phyloP scores from a whole-genome alignment of 2,888 invertebrate genomes.

The Hartigia nigra region DNA sequence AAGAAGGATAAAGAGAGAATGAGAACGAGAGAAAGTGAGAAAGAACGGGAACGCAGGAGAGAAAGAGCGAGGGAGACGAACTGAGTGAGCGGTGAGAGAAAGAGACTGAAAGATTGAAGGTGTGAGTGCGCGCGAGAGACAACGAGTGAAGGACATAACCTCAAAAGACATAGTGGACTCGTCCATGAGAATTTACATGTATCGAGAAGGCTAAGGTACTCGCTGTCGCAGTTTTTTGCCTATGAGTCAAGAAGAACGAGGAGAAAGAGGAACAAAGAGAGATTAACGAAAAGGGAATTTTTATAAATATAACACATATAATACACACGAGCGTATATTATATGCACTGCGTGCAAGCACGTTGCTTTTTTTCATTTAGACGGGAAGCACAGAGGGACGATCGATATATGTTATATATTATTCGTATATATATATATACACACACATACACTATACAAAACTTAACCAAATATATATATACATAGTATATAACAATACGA shows the following conservation, averaged over 20 bases:
- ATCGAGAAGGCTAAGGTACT: neutral
- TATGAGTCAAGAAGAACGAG: neutral
- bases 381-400: neutral
- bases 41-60: neutral
- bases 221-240: neutral
- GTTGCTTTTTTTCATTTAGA: neutral
- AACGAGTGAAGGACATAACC: constrained; percentile 1
- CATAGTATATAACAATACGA: neutral
- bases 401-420: neutral
- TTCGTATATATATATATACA: neutral
- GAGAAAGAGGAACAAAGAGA: neutral
- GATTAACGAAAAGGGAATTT: neutral
- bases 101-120: neutral
- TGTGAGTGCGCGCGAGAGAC: neutral
- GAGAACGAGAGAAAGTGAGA: neutral
- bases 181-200: neutral
- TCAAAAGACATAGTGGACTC: neutral
- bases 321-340: neutral
- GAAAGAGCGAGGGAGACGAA: neutral
- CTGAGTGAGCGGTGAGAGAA: neutral
- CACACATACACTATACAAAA: neutral
- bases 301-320: neutral
- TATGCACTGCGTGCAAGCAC: neutral
- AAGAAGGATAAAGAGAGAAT: neutral
- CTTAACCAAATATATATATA: neutral